Evolutionary conservation across 1,140 invertebrate species (phyloP).

Genomic region (Drosophila ambigua): DNA sequence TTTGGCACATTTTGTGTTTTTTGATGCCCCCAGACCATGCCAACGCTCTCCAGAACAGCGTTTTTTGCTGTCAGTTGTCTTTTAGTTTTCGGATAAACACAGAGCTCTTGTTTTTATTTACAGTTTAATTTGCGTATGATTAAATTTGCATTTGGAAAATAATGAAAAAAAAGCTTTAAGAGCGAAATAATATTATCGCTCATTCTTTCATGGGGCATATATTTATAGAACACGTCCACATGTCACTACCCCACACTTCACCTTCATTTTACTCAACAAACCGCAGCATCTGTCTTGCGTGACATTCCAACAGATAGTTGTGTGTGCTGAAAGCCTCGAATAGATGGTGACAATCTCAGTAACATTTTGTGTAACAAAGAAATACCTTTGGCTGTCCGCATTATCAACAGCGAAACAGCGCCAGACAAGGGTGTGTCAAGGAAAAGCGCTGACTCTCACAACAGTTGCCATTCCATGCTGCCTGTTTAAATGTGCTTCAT

Average conservation of each 20-base stretch:
- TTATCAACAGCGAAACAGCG: conserved; percentile 36
- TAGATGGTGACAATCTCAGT: conserved; percentile 13
- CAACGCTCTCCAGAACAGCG: background rate
- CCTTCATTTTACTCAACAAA: too few species aligned
- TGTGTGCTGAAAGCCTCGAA: conserved; percentile 43
- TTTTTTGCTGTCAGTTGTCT: conserved; percentile 16
- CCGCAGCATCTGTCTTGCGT: background rate
- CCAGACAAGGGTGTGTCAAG: conserved; percentile 26
- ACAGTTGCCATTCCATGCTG: conserved; percentile 18
- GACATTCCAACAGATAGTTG: conserved; percentile 16
- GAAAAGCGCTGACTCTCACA: conserved; percentile 30
- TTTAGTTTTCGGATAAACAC: conserved; percentile 1
- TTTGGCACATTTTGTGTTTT: conserved; percentile 23
- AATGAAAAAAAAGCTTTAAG: too few species aligned
- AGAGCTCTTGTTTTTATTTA: conserved; percentile 1
- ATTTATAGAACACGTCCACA: too few species aligned
- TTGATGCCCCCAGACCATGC: background rate
- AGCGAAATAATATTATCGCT: too few species aligned
- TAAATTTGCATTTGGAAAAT: too few species aligned
- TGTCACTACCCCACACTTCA: too few species aligned
- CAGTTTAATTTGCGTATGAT: conserved; percentile 11
- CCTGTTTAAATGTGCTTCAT: conserved; percentile 15
- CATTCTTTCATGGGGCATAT: too few species aligned
- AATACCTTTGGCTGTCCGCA: conserved; percentile 42
- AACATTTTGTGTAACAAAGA: background rate